Base-by-base conservation (phyloP, 2,888 invertebrate genomes). In the Eledone cirrhosa region DNA sequence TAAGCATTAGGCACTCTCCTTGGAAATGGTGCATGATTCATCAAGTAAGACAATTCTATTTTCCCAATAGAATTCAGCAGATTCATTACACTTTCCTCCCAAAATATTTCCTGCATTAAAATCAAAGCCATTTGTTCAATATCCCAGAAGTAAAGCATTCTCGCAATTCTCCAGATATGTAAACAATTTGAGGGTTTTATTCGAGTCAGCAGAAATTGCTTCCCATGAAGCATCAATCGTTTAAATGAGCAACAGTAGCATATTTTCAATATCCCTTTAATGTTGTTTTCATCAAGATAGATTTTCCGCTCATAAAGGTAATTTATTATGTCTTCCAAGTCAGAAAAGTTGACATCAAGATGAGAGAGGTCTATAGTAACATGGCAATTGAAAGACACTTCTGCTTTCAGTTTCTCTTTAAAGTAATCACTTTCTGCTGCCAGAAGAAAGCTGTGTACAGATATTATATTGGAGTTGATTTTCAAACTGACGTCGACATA, bases 351-450 rank as follows among this genome's bases (percentile, higher is more conserved):
- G 8, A n/a, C 31, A 24, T 31, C 29, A 24, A 33, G 13, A 11
- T 22, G 22, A 31, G 72, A 41, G 11, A 72, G 33, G n/a, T 72
- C 72, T 41, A 72, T 72, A n/a, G 2, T 31, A n/a, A 41, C 19
- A 41, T 19, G 11, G 1, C 7, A 4, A 41, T 19, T 13, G 11
- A 0, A 13, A 13, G 33, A 1, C 14, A n/a, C 33, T n/a, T n/a
- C n/a, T n/a, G n/a, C n/a, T 22, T 22, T 22, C 13, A 11, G 22
- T 4, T 41, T n/a, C 0, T 41, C 33, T 2, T 5, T n/a, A 14
- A 72, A 24, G n/a, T 41, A 72, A 33, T 72, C 72, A 41, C 72
- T 72, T 22, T 72, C 33, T 14, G 41, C 72, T 41, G 72, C 72
- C 13, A 72, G n/a, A n/a, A 72, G 13, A 24, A 72, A 72, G 41